A percentile compares a stretch with the other conserved stretches of the same genome.
These are phyloP conservation scores for Aplodontia rufa DNA, from an alignment of 2,113 vertebrate species.

Conservation along the genomic window DNA sequence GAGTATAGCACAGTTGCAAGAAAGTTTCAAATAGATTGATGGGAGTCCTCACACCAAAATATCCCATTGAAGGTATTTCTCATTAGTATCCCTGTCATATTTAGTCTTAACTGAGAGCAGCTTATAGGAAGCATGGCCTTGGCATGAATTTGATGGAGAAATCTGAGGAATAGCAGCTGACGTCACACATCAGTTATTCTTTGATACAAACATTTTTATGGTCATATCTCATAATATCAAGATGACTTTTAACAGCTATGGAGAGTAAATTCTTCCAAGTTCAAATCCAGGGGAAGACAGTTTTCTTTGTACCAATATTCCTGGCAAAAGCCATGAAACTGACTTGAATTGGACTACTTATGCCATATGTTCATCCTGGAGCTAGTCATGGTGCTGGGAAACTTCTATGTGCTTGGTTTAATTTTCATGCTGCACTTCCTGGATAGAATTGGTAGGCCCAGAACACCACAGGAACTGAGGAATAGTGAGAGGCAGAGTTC, in stretches of 20 bases:
- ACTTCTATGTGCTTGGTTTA: neutral
- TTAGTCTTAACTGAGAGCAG: neutral
- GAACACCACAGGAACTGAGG: neutral
- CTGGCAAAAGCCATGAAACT: neutral
- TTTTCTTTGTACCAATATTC: neutral
- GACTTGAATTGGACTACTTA: neutral
- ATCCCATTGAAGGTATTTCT: neutral
- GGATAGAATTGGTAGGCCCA: neutral
- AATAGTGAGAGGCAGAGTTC: neutral
- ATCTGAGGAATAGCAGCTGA: neutral
- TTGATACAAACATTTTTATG: neutral
- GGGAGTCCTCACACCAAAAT: neutral
- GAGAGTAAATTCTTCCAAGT: neutral
- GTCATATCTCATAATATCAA: neutral
- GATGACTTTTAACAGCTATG: neutral
- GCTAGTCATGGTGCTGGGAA: neutral
- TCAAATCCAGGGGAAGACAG: neutral
- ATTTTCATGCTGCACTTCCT: neutral
- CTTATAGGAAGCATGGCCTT: neutral
- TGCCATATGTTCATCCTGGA: neutral
- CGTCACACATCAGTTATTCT: neutral
- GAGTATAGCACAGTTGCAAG: neutral
- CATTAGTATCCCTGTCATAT: neutral
- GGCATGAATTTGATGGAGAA: neutral
- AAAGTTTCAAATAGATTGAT: neutral